Evolutionary conservation across 1,140 invertebrate species (phyloP), one percentile per base, ranked within the genome.

Genomic region (Stenopsyche tienmushanensis): DNA sequence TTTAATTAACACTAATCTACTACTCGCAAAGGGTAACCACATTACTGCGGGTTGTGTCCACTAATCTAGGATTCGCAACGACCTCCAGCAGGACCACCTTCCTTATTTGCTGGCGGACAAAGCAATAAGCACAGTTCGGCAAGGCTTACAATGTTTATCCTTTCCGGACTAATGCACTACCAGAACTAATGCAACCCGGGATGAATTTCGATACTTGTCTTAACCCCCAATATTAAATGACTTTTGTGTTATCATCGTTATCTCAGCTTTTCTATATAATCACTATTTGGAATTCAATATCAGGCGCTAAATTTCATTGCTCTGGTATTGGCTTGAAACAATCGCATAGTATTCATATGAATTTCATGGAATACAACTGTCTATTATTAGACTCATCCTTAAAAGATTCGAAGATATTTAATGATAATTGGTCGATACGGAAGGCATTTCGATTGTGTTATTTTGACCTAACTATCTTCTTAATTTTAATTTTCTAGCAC

Each of bases 111-210:
- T 13, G 29, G n/a, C 5, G 29, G 5, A 34, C 29, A 34, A 34
- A 13, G 29, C 29, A 34, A 34, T 13, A 7, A 34, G 29, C 29
- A 34, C 29, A 7, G 29, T 7, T 24, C 53, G 1, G 2, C 23
- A 3, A 1, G 17, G 50, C 53, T 41, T 34, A 21, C 26, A 10
- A 15, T 25, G 18, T 57, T 57, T 57, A 57, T 57, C 53, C 53
- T 41, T 57, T 57, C 15, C 53, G 25, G 20, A 17, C 53, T 57
- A 57, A 57, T 57, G 53, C 53, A 57, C 34, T 23, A 18, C 17
- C 17, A 47, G 18, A 20, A 20, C 7, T 47, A 47, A 47, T 57
- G 29, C 53, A 57, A 34, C 53, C 53, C 23, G 5, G 29, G 29
- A 5, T 13, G 29, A 13, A 34, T 13, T 13, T 13, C 13, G 13